Evolutionary conservation across 2,797 vertebrate species (phyloP).

Genomic region (Sebastes reedi): DNA sequence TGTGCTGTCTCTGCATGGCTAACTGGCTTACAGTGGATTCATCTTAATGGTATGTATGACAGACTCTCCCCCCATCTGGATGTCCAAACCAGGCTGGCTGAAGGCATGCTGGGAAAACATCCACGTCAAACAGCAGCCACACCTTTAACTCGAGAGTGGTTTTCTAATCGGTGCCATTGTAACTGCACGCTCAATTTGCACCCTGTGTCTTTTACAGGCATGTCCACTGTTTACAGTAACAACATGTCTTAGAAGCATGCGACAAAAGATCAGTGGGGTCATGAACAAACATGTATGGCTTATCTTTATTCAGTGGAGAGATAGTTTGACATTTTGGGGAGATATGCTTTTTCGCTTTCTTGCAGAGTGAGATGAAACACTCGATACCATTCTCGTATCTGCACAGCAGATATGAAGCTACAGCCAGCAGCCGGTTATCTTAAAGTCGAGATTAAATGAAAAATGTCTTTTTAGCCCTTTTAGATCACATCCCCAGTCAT

Average conservation of each 20-base stretch:
- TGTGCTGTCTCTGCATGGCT: conserved; percentile 21
- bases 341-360: no score
- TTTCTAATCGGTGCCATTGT: conserved; percentile 30
- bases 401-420: no score
- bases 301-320: neutral
- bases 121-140: conserved; percentile 47
- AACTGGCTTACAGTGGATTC: conserved; percentile 6
- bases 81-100: neutral
- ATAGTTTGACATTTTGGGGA: neutral
- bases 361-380: no score
- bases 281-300: neutral
- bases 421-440: no score
- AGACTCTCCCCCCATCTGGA: conserved; percentile 31
- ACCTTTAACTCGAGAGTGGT: conserved; percentile 28
- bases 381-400: no score
- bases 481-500: no score
- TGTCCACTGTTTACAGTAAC: conserved; percentile 11
- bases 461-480: no score
- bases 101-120: conserved; percentile 32
- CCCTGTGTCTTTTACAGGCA: conserved; percentile 8
- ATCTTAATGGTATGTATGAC: conserved; percentile 2
- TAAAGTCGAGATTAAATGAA: no score
- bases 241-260: conserved; percentile 1
- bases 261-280: neutral
- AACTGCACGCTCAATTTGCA: conserved; percentile 11